These are phyloP conservation scores for Mobula birostris DNA, from an alignment of 2,113 vertebrate genomes.

Conservation along the genomic window DNA sequence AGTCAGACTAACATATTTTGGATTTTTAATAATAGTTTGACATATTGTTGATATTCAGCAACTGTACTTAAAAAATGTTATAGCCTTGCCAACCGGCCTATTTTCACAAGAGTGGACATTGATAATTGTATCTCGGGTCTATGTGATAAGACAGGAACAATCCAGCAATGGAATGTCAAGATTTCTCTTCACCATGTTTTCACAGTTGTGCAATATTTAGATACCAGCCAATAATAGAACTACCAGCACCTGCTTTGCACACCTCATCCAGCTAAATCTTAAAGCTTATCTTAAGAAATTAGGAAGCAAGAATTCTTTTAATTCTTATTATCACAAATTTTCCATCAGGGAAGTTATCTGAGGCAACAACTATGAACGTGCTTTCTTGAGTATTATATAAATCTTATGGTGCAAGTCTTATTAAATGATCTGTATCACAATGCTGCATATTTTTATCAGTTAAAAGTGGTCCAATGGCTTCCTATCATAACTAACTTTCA, in stretches of 20 bases:
- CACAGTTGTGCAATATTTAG: conserved; percentile 71
- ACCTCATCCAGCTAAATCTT: conserved; percentile 56
- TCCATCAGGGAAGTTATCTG: not conserved
- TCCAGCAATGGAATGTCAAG: conserved; percentile 49
- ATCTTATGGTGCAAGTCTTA: not conserved
- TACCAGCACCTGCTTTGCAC: conserved; percentile 61
- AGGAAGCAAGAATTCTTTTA: not conserved
- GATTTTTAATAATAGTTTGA: not conserved
- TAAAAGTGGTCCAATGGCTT: not conserved
- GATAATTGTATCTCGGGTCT: conserved; percentile 40
- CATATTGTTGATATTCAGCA: conserved; percentile 27
- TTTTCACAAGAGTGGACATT: conserved; percentile 43
- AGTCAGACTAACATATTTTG: not conserved
- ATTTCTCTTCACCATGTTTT: conserved; percentile 53
- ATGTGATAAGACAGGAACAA: conserved; percentile 46
- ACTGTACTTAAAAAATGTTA: conserved; percentile 37
- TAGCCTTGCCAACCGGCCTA: conserved; percentile 40
- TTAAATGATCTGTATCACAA: not conserved
- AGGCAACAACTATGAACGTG: not conserved
- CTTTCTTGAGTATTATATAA: not conserved
- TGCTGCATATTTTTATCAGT: not conserved
- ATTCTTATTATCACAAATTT: not conserved
- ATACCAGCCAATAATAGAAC: conserved; percentile 68
- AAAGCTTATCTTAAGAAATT: conserved; percentile 38
- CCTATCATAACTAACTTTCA: not conserved